Evolutionary conservation across 1,140 invertebrate species (phyloP), one percentile per base, ranked within the genome.

Genomic region (Agraylea sexmaculata): DNA sequence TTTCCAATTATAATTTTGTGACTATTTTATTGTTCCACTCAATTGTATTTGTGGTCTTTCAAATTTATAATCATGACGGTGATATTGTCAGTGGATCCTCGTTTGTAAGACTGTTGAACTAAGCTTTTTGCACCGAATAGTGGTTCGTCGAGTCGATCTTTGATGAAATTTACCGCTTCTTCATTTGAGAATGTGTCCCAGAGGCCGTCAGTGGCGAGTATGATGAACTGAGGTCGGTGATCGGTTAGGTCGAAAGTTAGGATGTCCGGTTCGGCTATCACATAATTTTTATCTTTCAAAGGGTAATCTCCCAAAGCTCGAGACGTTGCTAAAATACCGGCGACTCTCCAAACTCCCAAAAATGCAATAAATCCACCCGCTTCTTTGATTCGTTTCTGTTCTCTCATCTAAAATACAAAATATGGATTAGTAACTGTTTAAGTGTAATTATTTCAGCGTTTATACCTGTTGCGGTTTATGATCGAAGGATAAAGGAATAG

Each of bases 161-260:
- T 80, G 20, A 91, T 78, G 60, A 83, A 94, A 47, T 80, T 77
- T 10, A 93, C 78, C 31, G 90, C 91, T 61, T 95, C 90, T 60
- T 95, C 89, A 62, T 95, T 96, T 12, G 74, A 74, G 55, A 94
- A 92, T 19, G 85, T 90, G 62, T 96, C 93, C 91, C 91, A 96
- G 6, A 97, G 69, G 8, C 93, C 93, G 73, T 96, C 93, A 2
- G 89, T 86, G 8, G 92, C 93, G 16, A 96, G 63, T 42, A 97
- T 79, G 42, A 95, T 63, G 64, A 96, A 96, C 62, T 79, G 72
- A 1, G 92, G 88, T 55, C 79, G 82, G 51, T 87, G 82, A 60
- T 86, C 80, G 29, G 70, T 69, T 30, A 91, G 59, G 59, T 94
- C 83, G 60, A 96, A 94, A n/a, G 87, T 90, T 40, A 91, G 66